Percentiles rank a stretch among this genome's conserved stretches.
These are phyloP conservation scores for Euplexia lucipara DNA, from an alignment of 2,888 invertebrate species.

Conservation along the genomic window DNA sequence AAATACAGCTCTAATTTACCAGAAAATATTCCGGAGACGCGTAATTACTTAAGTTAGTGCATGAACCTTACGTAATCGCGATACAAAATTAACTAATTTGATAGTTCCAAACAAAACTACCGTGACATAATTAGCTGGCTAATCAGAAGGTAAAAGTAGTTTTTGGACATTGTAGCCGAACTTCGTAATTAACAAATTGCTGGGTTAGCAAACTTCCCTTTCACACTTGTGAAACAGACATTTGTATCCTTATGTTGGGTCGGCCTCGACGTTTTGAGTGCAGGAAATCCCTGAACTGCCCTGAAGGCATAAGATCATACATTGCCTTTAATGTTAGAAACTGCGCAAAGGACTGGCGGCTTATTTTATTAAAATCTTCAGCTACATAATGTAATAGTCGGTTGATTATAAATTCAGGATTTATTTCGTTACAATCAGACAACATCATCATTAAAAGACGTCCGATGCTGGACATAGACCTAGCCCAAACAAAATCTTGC, in stretches of 20 bases:
- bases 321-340: conserved; percentile 40
- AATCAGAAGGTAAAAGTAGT: conserved; percentile 64
- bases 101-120: conserved; percentile 64
- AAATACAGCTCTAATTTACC: conserved; percentile 55
- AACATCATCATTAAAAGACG: too few relatives aligned
- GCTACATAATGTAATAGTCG: neutral
- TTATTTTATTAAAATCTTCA: conserved; percentile 30
- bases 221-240: conserved; percentile 45
- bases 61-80: conserved; percentile 63
- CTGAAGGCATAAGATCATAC: conserved; percentile 45
- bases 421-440: too few relatives aligned
- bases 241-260: conserved; percentile 44
- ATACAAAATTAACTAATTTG: conserved; percentile 68
- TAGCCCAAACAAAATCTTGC: too few relatives aligned
- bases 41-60: conserved; percentile 59
- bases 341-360: neutral
- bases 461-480: too few relatives aligned
- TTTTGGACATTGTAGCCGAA: conserved; percentile 54
- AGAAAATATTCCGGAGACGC: conserved; percentile 50
- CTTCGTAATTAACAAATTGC: conserved; percentile 62
- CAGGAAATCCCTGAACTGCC: conserved; percentile 43
- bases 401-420: too few relatives aligned
- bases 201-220: conserved; percentile 47
- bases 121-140: conserved; percentile 63
- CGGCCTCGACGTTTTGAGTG: conserved; percentile 42